phyloP scores from a whole-genome alignment of 2,113 vertebrate genomes.

The Mormyrus iriodes region DNA sequence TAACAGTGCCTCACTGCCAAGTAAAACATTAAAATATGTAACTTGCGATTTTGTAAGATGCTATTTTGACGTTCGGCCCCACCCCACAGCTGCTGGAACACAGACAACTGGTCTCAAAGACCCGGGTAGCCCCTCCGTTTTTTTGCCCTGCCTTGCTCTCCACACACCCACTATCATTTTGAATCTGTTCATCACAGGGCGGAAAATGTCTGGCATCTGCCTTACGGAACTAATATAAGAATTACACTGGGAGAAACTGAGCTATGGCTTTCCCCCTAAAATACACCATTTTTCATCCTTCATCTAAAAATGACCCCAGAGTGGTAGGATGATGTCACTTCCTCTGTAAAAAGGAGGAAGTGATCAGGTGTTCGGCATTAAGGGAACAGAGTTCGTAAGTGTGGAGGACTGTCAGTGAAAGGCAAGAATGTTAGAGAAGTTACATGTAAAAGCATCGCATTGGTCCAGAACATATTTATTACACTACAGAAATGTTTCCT shows the following conservation, averaged over 20 bases:
- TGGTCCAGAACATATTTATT: neutral
- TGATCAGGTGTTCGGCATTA: neutral
- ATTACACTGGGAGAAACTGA: neutral
- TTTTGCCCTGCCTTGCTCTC: neutral
- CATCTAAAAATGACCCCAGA: neutral
- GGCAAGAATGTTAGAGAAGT: neutral
- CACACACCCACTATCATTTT: neutral
- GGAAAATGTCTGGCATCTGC: neutral
- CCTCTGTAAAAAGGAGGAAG: neutral
- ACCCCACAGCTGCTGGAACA: conserved; percentile 15
- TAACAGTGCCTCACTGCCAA: neutral
- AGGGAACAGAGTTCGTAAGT: too few species aligned
- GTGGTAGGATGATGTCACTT: neutral
- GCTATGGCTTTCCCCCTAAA: neutral
- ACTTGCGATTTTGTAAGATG: neutral
- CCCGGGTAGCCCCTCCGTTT: neutral
- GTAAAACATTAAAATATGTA: neutral
- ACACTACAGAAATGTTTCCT: neutral
- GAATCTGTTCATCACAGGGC: neutral
- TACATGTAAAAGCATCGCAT: neutral
- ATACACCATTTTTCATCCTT: neutral
- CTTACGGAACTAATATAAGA: neutral
- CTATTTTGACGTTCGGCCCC: conserved; percentile 7
- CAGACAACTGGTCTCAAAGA: conserved; percentile 8
- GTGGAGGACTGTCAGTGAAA: neutral